These are phyloP conservation scores for Muscicapa comitata DNA, from an alignment of 2,797 vertebrate species.

Conservation along the genomic window DNA sequence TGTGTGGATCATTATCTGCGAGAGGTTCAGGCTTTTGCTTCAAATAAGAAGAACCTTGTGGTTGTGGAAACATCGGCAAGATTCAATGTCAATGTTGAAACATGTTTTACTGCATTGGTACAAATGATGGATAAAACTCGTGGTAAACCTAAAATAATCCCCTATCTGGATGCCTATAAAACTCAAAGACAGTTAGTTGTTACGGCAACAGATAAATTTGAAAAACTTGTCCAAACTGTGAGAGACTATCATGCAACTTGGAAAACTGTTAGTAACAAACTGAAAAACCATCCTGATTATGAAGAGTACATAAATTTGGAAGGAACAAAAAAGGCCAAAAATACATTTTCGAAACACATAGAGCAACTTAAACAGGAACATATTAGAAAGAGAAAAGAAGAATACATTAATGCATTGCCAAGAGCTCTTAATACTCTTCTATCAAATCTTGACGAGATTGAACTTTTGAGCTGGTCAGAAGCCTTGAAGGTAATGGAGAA, in stretches of 20 bases:
- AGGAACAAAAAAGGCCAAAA: slow-evolving; percentile 92
- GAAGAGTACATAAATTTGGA: slow-evolving; percentile 95
- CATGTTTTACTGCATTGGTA: slow-evolving; percentile 92
- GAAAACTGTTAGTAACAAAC: slow-evolving; percentile 90
- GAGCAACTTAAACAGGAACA: slow-evolving; percentile 97
- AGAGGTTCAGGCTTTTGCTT: slow-evolving; percentile 93
- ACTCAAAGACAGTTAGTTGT: slow-evolving; percentile 91
- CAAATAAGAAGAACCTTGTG: slow-evolving; percentile 94
- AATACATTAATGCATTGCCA: slow-evolving; percentile 92
- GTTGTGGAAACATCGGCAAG: slow-evolving; percentile 94
- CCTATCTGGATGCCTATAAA: slow-evolving; percentile 96
- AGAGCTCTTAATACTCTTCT: slow-evolving; percentile 94
- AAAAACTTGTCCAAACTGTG: slow-evolving; percentile 91
- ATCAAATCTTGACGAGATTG: slow-evolving; percentile 93
- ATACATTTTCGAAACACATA: slow-evolving; percentile 94
- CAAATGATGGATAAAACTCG: slow-evolving; percentile 98
- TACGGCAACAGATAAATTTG: slow-evolving; percentile 90
- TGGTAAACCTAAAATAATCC: slow-evolving; percentile 95
- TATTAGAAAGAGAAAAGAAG: slow-evolving; percentile 91
- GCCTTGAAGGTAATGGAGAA: slow-evolving; percentile 91
- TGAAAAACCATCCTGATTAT: slow-evolving; percentile 94
- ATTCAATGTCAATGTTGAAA: slow-evolving; percentile 89
- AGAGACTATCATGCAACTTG: slow-evolving; percentile 96
- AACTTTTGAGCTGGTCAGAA: slow-evolving; percentile 90
- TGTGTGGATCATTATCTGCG: slow-evolving; percentile 95